Base-by-base conservation (phyloP, 2,797 vertebrate species). In the Nothura maculosa region DNA sequence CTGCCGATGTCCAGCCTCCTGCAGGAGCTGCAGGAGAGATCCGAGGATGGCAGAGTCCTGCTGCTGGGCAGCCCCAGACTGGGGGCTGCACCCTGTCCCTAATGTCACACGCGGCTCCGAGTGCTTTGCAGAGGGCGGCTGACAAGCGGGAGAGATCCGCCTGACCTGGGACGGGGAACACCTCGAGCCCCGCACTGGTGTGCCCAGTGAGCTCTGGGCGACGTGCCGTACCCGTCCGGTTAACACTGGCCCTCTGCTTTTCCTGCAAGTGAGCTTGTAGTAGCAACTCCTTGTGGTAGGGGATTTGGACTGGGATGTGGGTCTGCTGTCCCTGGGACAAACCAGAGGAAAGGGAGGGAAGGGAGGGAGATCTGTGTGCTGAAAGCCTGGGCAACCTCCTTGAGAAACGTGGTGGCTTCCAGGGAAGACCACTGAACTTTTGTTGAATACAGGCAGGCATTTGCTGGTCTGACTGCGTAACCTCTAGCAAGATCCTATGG, bases 141-240 rank as follows among this genome's bases (percentile, higher is more conserved):
- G 15, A 81, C 48, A 21, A 45, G 7, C 7, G 2, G 13, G 34
- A 30, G 50, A 58, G 50, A 64, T 77, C 17, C 24, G 7, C 45
- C 40, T 45, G 40, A 36, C 20, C 36, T 58, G 67, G 6, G 75
- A 36, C 32, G 18, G 34, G 76, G 27, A 6, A 5, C 40, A 45
- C 24, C 18, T 47, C 12, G 40, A 63, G 38, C 13, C 38, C 1
- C 3, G 30, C 63, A 32, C 48, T 24, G 17, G 0, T 12, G 6
- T 52, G 70, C 20, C 47, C 30, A 1, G 28, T 21, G 28, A 22
- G 25, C 16, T 69, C 1, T 36, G 10, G 3, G 2, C 32, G 36
- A 6, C 0, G 2, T 62, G 22, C 28, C 38, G 10, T 80, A n/a
- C 52, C 10, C 1, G 0, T 55, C 11, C 22, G 10, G 17, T 47